A percentile compares a stretch with the other conserved stretches of the same genome.
phyloP scores from a whole-genome alignment of 2,113 vertebrate species.

The Triplophysa siluroides region DNA sequence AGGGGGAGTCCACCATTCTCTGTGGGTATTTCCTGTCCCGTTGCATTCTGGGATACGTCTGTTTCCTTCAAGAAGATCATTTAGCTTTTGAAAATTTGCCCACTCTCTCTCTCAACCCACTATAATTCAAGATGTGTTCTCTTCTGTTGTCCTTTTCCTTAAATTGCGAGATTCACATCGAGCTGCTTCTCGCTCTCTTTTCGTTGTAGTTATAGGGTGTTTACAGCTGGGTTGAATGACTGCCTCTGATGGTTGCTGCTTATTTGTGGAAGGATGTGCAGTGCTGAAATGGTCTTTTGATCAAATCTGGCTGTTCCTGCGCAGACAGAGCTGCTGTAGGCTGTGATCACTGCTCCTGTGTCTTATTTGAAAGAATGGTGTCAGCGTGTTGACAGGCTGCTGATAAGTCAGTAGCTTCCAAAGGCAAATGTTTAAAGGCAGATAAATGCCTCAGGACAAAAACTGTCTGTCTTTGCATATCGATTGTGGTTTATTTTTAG shows the following conservation, averaged over 20 bases:
- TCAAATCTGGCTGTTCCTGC: conserved; percentile 74
- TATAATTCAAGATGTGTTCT: neutral
- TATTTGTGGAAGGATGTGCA: conserved; percentile 72
- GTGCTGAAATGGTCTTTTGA: conserved; percentile 75
- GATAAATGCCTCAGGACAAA: conserved; percentile 76
- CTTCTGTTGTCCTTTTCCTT: conserved; percentile 50
- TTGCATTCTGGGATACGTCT: conserved; percentile 72
- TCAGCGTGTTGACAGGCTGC: conserved; percentile 75
- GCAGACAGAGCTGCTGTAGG: conserved; percentile 64
- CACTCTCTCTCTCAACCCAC: conserved; percentile 26
- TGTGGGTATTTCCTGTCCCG: conserved; percentile 73
- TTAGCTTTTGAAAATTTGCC: conserved; percentile 60
- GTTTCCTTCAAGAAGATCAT: conserved; percentile 70
- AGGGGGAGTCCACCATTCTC: conserved; percentile 74
- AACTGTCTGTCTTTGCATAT: conserved; percentile 76
- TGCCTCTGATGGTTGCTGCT: conserved; percentile 70
- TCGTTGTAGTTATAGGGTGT: conserved; percentile 25
- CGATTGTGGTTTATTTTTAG: conserved; percentile 78
- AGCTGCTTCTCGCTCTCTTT: conserved; percentile 51
- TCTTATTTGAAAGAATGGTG: conserved; percentile 81
- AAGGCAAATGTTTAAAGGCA: conserved; percentile 74
- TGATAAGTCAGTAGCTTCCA: conserved; percentile 77
- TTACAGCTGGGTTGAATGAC: conserved; percentile 67
- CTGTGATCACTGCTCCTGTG: conserved; percentile 73
- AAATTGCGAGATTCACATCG: conserved; percentile 68